Evolutionary conservation across 2,888 invertebrate genomes (phyloP), one percentile per base, ranked within the genome.

Genomic region (Nomada ruficornis): DNA sequence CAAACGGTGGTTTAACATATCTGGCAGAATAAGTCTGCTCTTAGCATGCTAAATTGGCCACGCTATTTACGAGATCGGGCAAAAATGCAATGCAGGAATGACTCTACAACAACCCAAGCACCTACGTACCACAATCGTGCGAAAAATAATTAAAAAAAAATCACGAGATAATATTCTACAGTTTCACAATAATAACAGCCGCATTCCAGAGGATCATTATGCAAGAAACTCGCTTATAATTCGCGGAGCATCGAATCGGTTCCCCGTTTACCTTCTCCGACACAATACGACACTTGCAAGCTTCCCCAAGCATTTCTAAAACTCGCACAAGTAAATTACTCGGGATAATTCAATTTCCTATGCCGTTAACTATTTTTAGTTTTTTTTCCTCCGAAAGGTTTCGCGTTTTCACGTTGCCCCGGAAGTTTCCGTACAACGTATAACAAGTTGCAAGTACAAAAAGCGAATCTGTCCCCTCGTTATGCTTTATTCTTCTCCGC

Each of bases 391-490:
- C 29, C 55, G 3, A 57, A 11, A 55, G 60, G 65, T 78, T 76
- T 15, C 29, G 15, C 55, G 63, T 50, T 78, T 70, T 26, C 74
- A n/a, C 55, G 63, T 60, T 50, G 18, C 64, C 13, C 55, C 7
- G 20, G 54, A 80, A 83, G 68, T 86, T 86, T 82, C 50, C 75
- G 69, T 76, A 47, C 80, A 72, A 60, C 73, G 55, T 70, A 86
- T 85, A 86, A 70, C 69, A 82, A 82, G 76, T 79, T 83, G n/a
- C 13, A 55, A 64, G 54, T 47, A 74, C 72, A 75, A 71, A 76
- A 57, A 42, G 23, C 68, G 23, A 44, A 10, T 20, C 44, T 44
- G 10, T 9, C 59, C 50, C 44, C 47, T 47, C 23, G 36, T 13
- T 23, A 18, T 4, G 36, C 60, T 70, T 65, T 60, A 60, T 70